Evolutionary conservation across 2,797 vertebrate genomes (phyloP).

Genomic region (Epinephelus awoara): DNA sequence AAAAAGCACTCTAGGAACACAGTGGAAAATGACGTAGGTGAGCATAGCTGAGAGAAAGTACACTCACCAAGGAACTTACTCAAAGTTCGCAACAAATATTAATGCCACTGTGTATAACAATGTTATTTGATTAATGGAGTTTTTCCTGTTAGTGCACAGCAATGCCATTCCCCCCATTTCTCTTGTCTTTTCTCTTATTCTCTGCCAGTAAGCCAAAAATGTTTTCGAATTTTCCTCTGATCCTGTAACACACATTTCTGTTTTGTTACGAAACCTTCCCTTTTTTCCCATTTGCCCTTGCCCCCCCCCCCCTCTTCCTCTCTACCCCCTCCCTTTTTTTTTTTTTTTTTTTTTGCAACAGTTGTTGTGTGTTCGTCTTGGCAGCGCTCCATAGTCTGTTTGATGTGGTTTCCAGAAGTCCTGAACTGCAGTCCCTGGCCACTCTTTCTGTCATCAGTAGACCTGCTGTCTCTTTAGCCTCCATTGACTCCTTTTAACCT

Average conservation of each 20-base stretch:
- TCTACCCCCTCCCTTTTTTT: neutral
- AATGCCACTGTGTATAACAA: neutral
- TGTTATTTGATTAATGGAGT: neutral
- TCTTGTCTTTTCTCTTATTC: neutral
- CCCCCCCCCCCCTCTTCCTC: slow-evolving; percentile 21
- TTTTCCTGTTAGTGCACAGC: slow-evolving; percentile 40
- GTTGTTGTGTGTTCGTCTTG: slow-evolving; percentile 87
- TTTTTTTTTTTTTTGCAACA: slow-evolving; percentile 77
- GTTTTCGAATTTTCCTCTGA: slow-evolving; percentile 13
- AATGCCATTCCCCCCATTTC: neutral
- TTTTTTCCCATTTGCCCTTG: slow-evolving; percentile 44
- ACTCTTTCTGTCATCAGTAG: slow-evolving; percentile 87
- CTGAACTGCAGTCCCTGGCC: slow-evolving; percentile 86
- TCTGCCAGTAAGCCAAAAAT: neutral
- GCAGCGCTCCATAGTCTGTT: slow-evolving; percentile 86
- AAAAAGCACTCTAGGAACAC: slow-evolving; percentile 16
- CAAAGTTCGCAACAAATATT: neutral
- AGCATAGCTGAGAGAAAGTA: slow-evolving; percentile 1
- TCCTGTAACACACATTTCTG: slow-evolving; percentile 45
- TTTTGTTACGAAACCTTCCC: slow-evolving; percentile 57
- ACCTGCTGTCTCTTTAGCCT: slow-evolving; percentile 91
- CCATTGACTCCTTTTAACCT: slow-evolving; percentile 92
- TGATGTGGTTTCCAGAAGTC: slow-evolving; percentile 90
- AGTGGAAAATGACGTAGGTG: neutral
- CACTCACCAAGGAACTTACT: neutral